Base-by-base conservation (phyloP, 2,113 vertebrate genomes). In the Hippocampus zosterae region DNA sequence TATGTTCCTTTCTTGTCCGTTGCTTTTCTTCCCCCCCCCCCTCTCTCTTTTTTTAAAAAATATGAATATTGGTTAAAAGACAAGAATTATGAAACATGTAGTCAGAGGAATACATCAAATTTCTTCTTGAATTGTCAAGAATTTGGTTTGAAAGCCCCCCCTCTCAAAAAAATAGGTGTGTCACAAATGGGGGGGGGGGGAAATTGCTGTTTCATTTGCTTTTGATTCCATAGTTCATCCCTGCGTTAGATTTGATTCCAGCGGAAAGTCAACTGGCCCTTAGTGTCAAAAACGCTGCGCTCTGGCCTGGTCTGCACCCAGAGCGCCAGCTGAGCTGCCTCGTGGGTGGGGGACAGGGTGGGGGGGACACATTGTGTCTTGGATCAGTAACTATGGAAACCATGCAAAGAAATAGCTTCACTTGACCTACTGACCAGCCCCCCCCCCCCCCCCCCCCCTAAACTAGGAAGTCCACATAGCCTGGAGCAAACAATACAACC, bases 1-100 rank as follows among this genome's bases (percentile, higher is more conserved):
- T 99, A 92, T 90, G 95, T 42, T 72, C n/a, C 52, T 41, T 90
- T 41, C 46, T 5, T 48, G 41, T 73, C 50, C 27, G 13, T 74
- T 65, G 65, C 65, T 73, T 3, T 71, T 64, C 68, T 29, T 8
- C 68, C 21, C n/a, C 37, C 66, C 2, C 27, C 33, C 15, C 6
- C 25, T 29, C 33, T 5, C 33, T 59, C 5, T 11, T 59, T 57
- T 59, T n/a, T n/a, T n/a, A n/a, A n/a, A n/a, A 33, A 33, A 33
- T 33, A 33, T 33, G 33, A 33, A 33, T 5, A 33, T 33, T 5
- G 33, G 6, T 5, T 33, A 5, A 5, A 33, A 33, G 29, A 44
- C 12, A 44, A 44, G 5, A 44, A 44, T 44, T 44, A 13, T n/a
- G n/a, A n/a, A n/a, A 44, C 42, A 3, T 12, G 42, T 44, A 2